These are phyloP conservation scores for Noctua fimbriata DNA, from an alignment of 2,888 invertebrate species.

Conservation along the genomic window DNA sequence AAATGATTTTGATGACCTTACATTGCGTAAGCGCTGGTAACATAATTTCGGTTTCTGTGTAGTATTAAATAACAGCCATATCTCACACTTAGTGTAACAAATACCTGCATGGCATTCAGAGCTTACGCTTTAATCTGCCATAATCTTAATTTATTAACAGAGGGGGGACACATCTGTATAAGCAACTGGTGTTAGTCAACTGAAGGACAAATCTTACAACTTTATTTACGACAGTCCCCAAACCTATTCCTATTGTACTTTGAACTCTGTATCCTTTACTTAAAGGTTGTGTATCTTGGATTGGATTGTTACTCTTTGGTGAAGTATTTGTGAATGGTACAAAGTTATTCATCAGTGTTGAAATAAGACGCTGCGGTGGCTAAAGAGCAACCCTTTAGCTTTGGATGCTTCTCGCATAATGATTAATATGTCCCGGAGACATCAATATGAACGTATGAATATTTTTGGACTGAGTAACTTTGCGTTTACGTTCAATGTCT, in stretches of 20 bases:
- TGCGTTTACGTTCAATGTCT: constrained; percentile 56
- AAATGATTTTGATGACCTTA: constrained; percentile 55
- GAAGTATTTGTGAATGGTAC: constrained; percentile 62
- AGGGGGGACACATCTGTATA: constrained; percentile 82
- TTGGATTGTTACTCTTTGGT: constrained; percentile 8
- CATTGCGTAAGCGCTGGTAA: constrained; percentile 49
- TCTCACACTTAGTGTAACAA: constrained; percentile 56
- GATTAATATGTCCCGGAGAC: constrained; percentile 68
- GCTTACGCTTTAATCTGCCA: constrained; percentile 75
- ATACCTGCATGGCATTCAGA: constrained; percentile 65
- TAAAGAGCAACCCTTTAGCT: constrained; percentile 68
- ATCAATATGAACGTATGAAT: constrained; percentile 56
- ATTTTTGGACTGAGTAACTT: constrained; percentile 55
- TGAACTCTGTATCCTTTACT: background rate
- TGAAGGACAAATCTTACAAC: constrained; percentile 68
- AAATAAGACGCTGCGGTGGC: constrained; percentile 74
- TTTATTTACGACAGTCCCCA: background rate
- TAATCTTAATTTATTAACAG: constrained; percentile 83
- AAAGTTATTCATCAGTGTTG: constrained; percentile 74
- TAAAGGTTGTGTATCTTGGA: background rate
- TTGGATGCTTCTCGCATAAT: constrained; percentile 66
- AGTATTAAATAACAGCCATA: constrained; percentile 48
- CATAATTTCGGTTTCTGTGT: constrained; percentile 42
- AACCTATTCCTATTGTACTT: constrained; percentile 1
- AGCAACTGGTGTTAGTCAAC: constrained; percentile 79